Evolutionary conservation across 1,140 invertebrate genomes (phyloP).

Genomic region (Drosophila melanica): DNA sequence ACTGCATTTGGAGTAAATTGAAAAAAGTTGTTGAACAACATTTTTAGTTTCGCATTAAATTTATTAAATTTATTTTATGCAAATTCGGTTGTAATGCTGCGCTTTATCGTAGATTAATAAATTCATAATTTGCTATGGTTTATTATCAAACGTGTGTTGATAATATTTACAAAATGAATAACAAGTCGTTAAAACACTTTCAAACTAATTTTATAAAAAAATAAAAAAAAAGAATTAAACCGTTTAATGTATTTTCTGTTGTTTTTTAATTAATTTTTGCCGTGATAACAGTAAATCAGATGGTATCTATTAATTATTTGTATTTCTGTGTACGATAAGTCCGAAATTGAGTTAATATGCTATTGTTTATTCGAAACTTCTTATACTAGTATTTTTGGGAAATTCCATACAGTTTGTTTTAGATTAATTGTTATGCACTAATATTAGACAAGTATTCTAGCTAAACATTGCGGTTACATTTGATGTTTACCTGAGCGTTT

Average conservation of each 20-base stretch:
- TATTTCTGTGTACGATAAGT: too few species aligned
- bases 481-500: neutral
- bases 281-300: too few species aligned
- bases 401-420: too few species aligned
- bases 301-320: too few species aligned
- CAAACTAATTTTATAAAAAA: neutral
- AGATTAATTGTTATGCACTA: neutral
- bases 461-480: neutral
- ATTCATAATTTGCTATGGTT: constrained; percentile 16
- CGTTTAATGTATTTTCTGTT: too few species aligned
- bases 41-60: constrained; percentile 35
- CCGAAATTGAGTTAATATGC: too few species aligned
- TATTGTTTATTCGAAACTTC: too few species aligned
- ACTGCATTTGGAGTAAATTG: constrained; percentile 68
- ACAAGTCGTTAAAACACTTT: constrained; percentile 3
- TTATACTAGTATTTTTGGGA: too few species aligned
- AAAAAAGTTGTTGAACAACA: constrained; percentile 32
- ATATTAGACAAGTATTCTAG: neutral
- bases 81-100: constrained; percentile 7
- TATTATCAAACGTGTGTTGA: constrained; percentile 17
- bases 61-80: constrained; percentile 36
- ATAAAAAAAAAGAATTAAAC: too few species aligned
- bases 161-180: constrained; percentile 9
- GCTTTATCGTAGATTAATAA: constrained; percentile 23
- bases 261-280: too few species aligned